Evolutionary conservation across 2,888 invertebrate genomes (phyloP).

Genomic region (Xylota segnis): DNA sequence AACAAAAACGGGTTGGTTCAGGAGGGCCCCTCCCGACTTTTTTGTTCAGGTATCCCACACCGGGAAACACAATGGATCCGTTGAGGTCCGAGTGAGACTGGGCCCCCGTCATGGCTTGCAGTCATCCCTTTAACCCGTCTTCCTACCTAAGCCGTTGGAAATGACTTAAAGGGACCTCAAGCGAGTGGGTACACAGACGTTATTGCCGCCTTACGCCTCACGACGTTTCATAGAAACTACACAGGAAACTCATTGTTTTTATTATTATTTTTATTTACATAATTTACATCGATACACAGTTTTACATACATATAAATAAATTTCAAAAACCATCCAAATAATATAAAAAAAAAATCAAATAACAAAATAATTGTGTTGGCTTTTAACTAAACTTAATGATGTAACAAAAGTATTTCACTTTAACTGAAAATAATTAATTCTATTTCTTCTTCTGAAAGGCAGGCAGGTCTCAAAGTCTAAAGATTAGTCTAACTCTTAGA

Average conservation of each 20-base stretch:
- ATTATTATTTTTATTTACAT: slow-evolving; percentile 23
- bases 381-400: background rate
- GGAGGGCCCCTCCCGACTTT: too few relatives aligned
- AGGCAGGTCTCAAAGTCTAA: background rate
- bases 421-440: slow-evolving; percentile 9
- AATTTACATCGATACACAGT: slow-evolving; percentile 12
- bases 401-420: slow-evolving; percentile 8
- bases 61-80: too few relatives aligned
- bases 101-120: too few relatives aligned
- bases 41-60: too few relatives aligned
- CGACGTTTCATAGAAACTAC: too few relatives aligned
- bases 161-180: too few relatives aligned
- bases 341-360: background rate
- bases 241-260: background rate
- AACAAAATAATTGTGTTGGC: background rate
- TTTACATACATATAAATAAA: slow-evolving; percentile 32
- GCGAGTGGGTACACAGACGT: too few relatives aligned
- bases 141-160: too few relatives aligned
- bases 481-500: background rate
- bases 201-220: too few relatives aligned
- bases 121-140: too few relatives aligned
- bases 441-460: background rate
- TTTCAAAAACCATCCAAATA: background rate
- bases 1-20: too few relatives aligned
- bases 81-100: too few relatives aligned